These are phyloP conservation scores for Danionella dracula DNA, from an alignment of 2,797 vertebrate genomes.

Conservation along the genomic window DNA sequence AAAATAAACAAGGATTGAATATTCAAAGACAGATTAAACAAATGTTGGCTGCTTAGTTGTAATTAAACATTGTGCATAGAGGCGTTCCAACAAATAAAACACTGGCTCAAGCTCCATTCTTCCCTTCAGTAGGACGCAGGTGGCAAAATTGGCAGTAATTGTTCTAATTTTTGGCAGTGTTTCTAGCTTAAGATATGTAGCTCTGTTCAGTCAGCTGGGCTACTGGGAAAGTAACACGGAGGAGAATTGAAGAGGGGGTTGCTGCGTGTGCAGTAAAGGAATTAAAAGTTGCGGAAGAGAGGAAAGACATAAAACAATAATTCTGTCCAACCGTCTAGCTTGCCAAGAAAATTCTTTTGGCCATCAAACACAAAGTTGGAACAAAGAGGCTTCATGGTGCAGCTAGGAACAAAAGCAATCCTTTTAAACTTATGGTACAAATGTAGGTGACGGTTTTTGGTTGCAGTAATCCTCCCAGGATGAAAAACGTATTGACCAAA, in stretches of 20 bases:
- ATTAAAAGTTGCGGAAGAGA: conserved; percentile 27
- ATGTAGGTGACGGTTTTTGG: too few species aligned
- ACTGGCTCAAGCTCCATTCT: conserved; percentile 49
- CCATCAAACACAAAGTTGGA: background rate
- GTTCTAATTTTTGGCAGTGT: conserved; percentile 71
- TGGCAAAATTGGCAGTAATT: conserved; percentile 76
- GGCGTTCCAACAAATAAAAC: conserved; percentile 56
- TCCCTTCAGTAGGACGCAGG: conserved; percentile 62
- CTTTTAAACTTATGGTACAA: too few species aligned
- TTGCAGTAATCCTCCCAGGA: too few species aligned
- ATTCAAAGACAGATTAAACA: conserved; percentile 64
- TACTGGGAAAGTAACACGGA: conserved; percentile 17
- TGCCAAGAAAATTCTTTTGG: conserved; percentile 10
- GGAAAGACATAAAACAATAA: background rate
- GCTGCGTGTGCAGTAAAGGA: conserved; percentile 33
- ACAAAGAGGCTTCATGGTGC: background rate
- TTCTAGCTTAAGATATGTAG: conserved; percentile 64
- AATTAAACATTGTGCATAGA: conserved; percentile 73
- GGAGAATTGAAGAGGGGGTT: conserved; percentile 10
- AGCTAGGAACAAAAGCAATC: too few species aligned
- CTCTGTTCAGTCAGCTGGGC: conserved; percentile 45
- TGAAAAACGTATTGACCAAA: too few species aligned
- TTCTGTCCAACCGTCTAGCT: background rate
- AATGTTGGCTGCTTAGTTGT: conserved; percentile 62
- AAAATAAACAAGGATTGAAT: conserved; percentile 34